Base-by-base conservation (phyloP, 2,797 vertebrate genomes). In the Ceryle rudis region DNA sequence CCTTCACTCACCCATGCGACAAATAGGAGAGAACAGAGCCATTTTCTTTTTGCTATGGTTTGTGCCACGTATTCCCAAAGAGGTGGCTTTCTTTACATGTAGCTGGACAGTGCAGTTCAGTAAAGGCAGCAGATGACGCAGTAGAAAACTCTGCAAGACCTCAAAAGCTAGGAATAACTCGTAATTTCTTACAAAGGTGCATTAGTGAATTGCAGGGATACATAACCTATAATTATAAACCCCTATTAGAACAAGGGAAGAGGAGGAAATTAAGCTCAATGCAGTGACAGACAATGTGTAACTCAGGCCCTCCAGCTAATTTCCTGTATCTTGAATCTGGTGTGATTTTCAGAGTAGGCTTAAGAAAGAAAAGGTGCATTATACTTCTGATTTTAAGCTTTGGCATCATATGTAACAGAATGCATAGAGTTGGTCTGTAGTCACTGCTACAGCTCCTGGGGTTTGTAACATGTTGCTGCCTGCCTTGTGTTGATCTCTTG, bases 401-500 rank as follows among this genome's bases (percentile, higher is more conserved):
- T 72, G 71, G 47, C 35, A 55, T 62, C 41, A n/a, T 26, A 41
- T 18, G 26, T 58, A 58, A 57, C 2, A 13, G 41, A 44, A 23
- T 2, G 2, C 31, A 8, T 0, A 6, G 47, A 29, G 37, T 1
- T 61, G 29, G 19, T 55, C 4, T 28, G 14, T 31, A n/a, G 3
- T 67, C 60, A 29, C 35, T 83, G 61, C 57, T 67, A 12, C 3
- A 5, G 1, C 47, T 78, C 37, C 37, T 26, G 0, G 7, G 19
- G 37, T 81, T 66, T 64, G 41, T 49, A 79, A 54, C 0, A 2
- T 33, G 8, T 65, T 10, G 35, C 46, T 77, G 44, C 5, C 71
- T 35, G 29, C 7, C 37, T 88, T 66, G 46, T 64, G 42, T 29
- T 31, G 26, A 19, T 61, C 60, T 47, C 18, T 57, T 51, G 35